A percentile compares a stretch with the other conserved stretches of the same genome.
These are phyloP conservation scores for Reticulitermes lucifugus DNA, from an alignment of 2,888 invertebrate species.

Conservation along the genomic window DNA sequence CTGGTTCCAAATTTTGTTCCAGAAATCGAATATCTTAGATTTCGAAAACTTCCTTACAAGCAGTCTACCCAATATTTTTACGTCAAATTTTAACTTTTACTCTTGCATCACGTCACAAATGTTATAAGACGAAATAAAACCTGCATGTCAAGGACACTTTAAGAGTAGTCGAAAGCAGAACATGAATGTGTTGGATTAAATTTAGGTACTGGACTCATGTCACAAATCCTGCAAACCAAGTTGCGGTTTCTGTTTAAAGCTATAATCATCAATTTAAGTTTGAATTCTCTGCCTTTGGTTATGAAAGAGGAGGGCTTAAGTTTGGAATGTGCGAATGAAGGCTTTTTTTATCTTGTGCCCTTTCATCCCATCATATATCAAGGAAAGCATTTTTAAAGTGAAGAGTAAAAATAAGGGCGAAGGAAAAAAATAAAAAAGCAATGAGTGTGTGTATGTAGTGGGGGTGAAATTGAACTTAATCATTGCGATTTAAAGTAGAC, in stretches of 20 bases:
- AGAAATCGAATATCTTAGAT: not conserved
- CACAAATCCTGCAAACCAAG: not conserved
- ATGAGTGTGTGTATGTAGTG: too few relatives aligned
- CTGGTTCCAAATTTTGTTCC: not conserved
- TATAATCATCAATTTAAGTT: not conserved
- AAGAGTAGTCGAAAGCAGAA: not conserved
- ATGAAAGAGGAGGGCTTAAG: too few relatives aligned
- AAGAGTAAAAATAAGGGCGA: not conserved
- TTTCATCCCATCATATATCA: not conserved
- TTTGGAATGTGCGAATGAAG: not conserved
- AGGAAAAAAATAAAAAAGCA: not conserved
- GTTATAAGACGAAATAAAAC: not conserved
- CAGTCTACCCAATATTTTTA: not conserved
- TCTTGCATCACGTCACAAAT: not conserved
- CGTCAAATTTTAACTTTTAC: not conserved
- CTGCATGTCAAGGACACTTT: not conserved
- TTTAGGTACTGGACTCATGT: not conserved
- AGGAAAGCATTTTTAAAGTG: not conserved
- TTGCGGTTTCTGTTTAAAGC: not conserved
- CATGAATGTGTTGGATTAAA: not conserved
- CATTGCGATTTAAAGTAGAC: conserved; percentile 38
- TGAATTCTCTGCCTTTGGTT: not conserved
- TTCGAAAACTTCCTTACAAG: not conserved
- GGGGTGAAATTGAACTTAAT: conserved; percentile 22
- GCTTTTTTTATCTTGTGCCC: not conserved